Percentiles rank a stretch among this genome's conserved stretches.
Conservation (phyloP, 2,888 invertebrate species). For the Meloe dianella region DNA sequence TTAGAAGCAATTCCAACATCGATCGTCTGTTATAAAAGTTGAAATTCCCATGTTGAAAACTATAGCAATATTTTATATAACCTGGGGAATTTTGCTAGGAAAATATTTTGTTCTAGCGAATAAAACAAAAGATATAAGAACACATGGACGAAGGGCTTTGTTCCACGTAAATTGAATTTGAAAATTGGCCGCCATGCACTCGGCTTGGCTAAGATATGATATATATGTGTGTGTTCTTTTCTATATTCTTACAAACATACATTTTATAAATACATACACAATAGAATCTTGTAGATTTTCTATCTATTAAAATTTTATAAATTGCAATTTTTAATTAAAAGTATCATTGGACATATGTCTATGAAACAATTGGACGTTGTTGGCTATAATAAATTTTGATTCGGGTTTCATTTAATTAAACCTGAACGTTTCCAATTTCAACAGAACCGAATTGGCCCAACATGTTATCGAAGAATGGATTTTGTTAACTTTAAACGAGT, state of each 20-base stretch:
- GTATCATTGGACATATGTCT: constrained; percentile 7
- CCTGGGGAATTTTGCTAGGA: constrained; percentile 54
- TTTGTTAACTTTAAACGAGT: constrained; percentile 4
- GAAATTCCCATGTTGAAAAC: constrained; percentile 44
- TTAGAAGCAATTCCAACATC: constrained; percentile 34
- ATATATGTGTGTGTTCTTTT: constrained; percentile 33
- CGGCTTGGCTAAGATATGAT: constrained; percentile 51
- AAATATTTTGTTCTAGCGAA: constrained; percentile 50
- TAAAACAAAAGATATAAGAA: constrained; percentile 53
- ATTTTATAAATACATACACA: too few relatives aligned
- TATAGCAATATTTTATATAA: constrained; percentile 54
- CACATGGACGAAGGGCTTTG: constrained; percentile 51
- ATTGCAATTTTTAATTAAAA: background rate
- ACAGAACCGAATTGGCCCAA: constrained; percentile 3
- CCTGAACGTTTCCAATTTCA: constrained; percentile 13
- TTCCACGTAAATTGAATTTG: constrained; percentile 60
- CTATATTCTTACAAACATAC: too few relatives aligned
- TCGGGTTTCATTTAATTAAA: constrained; percentile 25
- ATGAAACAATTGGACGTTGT: constrained; percentile 1
- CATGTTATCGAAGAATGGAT: constrained; percentile 5
- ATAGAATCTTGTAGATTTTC: background rate
- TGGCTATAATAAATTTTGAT: constrained; percentile 20
- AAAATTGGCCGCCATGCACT: constrained; percentile 57
- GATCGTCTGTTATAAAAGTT: constrained; percentile 45
- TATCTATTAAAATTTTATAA: background rate